Evolutionary conservation across 2,113 vertebrate genomes (phyloP).

Genomic region (Pholis gunnellus): DNA sequence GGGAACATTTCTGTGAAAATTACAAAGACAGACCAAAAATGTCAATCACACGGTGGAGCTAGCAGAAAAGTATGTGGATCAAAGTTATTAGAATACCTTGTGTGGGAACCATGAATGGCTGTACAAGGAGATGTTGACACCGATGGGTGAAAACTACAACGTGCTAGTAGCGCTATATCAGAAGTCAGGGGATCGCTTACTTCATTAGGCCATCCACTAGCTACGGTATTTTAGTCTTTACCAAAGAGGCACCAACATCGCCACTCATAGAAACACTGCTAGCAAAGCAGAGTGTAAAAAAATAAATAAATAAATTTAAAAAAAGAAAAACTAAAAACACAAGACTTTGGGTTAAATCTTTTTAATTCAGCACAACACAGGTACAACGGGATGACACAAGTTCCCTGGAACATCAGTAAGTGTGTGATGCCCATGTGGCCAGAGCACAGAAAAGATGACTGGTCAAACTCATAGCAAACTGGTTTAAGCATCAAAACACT

Average conservation of each 20-base stretch:
- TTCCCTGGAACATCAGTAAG: slow-evolving; percentile 36
- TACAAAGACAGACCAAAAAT: background rate
- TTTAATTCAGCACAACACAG: slow-evolving; percentile 68
- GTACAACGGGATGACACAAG: slow-evolving; percentile 26
- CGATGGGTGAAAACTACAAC: background rate
- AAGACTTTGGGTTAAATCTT: background rate
- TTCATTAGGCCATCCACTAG: background rate
- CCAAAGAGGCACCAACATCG: too few species aligned
- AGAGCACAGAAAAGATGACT: slow-evolving; percentile 7
- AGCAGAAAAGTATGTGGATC: too few species aligned
- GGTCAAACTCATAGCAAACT: background rate
- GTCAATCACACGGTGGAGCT: background rate
- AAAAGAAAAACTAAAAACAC: background rate
- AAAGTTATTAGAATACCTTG: background rate
- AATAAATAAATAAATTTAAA: accelerated
- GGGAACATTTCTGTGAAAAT: background rate
- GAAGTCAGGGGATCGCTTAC: too few species aligned
- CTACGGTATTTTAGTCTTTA: background rate
- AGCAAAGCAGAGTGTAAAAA: accelerated
- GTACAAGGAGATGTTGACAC: background rate
- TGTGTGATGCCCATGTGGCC: background rate
- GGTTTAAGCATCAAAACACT: background rate
- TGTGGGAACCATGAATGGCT: background rate
- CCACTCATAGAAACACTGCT: background rate
- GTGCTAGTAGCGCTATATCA: too few species aligned